Percentiles rank a stretch among this genome's conserved stretches.
Conservation (phyloP, 2,888 invertebrate genomes). For the Zygothrica quintamaculata region DNA sequence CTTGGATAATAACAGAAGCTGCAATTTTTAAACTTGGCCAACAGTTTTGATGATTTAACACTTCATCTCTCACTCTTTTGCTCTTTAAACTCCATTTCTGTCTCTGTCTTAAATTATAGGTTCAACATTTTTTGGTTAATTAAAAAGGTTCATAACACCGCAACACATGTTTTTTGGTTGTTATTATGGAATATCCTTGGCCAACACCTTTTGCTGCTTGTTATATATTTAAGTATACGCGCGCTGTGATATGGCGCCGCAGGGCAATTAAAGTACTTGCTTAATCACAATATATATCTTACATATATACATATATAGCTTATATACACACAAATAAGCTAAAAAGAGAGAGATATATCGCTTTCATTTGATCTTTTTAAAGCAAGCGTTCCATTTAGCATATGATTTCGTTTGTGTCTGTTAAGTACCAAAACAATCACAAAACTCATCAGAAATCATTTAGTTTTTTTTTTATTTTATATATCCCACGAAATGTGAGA, state of each 20-base stretch:
- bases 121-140: conserved; percentile 72
- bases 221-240: conserved; percentile 32
- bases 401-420: conserved; percentile 9
- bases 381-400: conserved; percentile 17
- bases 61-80: not conserved
- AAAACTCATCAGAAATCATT: not conserved
- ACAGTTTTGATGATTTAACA: conserved; percentile 17
- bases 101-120: conserved; percentile 66
- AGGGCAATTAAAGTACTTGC: conserved; percentile 61
- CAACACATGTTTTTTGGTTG: conserved; percentile 46
- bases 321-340: conserved; percentile 20
- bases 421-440: no score
- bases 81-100: not conserved
- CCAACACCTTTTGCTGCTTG: conserved; percentile 54
- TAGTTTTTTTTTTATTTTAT: no score
- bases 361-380: conserved; percentile 31
- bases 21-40: conserved; percentile 24
- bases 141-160: conserved; percentile 64
- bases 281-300: conserved; percentile 6
- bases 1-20: conserved; percentile 53
- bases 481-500: not conserved
- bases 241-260: conserved; percentile 66
- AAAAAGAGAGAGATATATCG: no score
- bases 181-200: conserved; percentile 59
- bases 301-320: conserved; percentile 28